Conservation (phyloP, 2,888 invertebrate genomes). For the Eupithecia exiguata region DNA sequence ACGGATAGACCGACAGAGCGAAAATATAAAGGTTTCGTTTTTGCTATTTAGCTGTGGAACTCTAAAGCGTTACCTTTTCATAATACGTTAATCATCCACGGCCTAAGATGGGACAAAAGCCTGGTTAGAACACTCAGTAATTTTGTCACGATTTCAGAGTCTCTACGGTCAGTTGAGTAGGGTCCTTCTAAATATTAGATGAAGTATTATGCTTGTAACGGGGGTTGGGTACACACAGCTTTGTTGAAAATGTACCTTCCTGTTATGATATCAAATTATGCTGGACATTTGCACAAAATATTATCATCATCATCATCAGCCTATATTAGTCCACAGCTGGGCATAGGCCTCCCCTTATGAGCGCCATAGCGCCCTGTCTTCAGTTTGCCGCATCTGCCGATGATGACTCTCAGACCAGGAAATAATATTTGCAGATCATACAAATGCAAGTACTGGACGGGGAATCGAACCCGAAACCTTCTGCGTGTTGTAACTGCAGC, state of each 20-base stretch:
- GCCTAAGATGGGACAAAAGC: not conserved
- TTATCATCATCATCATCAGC: too few species aligned
- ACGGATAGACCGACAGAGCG: too few species aligned
- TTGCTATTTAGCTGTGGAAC: too few species aligned
- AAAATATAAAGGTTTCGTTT: too few species aligned
- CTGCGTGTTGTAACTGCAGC: not conserved
- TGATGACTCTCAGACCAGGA: too few species aligned
- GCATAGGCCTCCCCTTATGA: too few species aligned
- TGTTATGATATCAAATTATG: not conserved
- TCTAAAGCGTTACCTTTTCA: not conserved
- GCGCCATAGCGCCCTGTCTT: too few species aligned
- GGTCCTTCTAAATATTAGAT: slow-evolving; percentile 11
- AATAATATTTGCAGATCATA: not conserved
- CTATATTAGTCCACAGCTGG: too few species aligned
- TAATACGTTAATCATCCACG: not conserved
- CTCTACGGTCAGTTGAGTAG: slow-evolving; percentile 9
- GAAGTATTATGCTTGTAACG: not conserved
- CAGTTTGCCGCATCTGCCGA: too few species aligned
- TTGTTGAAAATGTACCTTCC: not conserved
- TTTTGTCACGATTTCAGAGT: slow-evolving; percentile 1
- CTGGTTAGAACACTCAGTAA: not conserved
- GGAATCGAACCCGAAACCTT: not conserved
- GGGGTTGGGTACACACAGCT: not conserved
- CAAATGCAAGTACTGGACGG: not conserved
- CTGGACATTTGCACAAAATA: not conserved